phyloP scores from a whole-genome alignment of 2,888 invertebrate genomes.

The Tortrix viridana region DNA sequence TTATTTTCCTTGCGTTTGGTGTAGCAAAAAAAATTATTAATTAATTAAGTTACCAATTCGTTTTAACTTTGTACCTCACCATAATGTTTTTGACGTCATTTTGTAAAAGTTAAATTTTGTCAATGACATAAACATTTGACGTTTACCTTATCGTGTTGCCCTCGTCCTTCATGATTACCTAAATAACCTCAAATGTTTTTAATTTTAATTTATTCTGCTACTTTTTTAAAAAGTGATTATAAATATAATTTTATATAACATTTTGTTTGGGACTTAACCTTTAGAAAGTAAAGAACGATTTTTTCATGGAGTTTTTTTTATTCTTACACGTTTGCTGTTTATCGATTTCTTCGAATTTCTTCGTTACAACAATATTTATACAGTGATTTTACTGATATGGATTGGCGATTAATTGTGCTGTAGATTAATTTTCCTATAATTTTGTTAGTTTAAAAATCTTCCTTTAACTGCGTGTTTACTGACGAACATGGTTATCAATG shows the following conservation, averaged over 20 bases:
- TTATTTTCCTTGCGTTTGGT: not conserved
- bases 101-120: conserved; percentile 7
- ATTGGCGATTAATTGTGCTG: conserved; percentile 19
- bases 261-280: conserved; percentile 10
- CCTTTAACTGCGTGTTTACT: too few relatives aligned
- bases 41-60: too few relatives aligned
- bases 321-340: conserved; percentile 8
- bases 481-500: not conserved
- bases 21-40: too few relatives aligned
- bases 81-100: conserved; percentile 39
- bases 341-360: conserved; percentile 15
- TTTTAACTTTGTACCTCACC: too few relatives aligned
- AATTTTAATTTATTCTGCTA: conserved; percentile 38
- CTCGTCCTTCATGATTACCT: conserved; percentile 50
- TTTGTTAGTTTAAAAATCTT: not conserved
- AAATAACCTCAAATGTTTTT: conserved; percentile 63
- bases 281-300: conserved; percentile 17
- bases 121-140: conserved; percentile 29
- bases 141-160: conserved; percentile 35
- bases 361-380: too few relatives aligned
- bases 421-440: not conserved
- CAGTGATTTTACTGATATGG: too few relatives aligned
- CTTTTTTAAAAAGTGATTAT: conserved; percentile 33
- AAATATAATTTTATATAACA: conserved; percentile 25
- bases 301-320: too few relatives aligned